These are phyloP conservation scores for Perccottus glenii DNA, from an alignment of 2,113 vertebrate species.

Conservation along the genomic window DNA sequence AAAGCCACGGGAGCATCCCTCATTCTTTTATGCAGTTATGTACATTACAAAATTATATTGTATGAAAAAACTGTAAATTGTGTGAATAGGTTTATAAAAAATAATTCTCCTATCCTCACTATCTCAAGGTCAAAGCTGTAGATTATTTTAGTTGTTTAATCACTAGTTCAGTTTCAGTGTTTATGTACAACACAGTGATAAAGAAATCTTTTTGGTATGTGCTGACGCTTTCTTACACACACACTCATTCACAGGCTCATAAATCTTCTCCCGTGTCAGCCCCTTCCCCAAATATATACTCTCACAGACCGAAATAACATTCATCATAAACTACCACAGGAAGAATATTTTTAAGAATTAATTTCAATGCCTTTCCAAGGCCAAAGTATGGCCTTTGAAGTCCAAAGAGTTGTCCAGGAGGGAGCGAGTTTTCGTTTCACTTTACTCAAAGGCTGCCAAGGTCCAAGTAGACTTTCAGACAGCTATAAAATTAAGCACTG, in stretches of 20 bases:
- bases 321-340: slow-evolving; percentile 38
- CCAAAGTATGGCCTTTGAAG: slow-evolving; percentile 64
- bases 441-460: slow-evolving; percentile 41
- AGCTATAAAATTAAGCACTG: slow-evolving; percentile 48
- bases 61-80: too few relatives aligned
- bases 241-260: slow-evolving; percentile 59
- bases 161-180: too few relatives aligned
- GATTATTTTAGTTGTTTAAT: too few relatives aligned
- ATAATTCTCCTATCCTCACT: too few relatives aligned
- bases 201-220: slow-evolving; percentile 26
- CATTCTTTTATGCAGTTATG: too few relatives aligned
- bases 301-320: slow-evolving; percentile 16
- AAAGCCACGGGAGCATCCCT: too few relatives aligned
- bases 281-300: slow-evolving; percentile 20
- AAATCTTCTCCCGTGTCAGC: slow-evolving; percentile 58
- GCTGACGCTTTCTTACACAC: slow-evolving; percentile 43
- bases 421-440: slow-evolving; percentile 51
- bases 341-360: slow-evolving; percentile 59
- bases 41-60: too few relatives aligned
- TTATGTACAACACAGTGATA: too few relatives aligned
- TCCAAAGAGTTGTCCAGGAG: slow-evolving; percentile 45
- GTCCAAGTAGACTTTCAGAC: slow-evolving; percentile 47
- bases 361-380: slow-evolving; percentile 46
- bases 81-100: too few relatives aligned
- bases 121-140: too few relatives aligned